phyloP scores from a whole-genome alignment of 2,888 invertebrate species.

The Phortica magna region DNA sequence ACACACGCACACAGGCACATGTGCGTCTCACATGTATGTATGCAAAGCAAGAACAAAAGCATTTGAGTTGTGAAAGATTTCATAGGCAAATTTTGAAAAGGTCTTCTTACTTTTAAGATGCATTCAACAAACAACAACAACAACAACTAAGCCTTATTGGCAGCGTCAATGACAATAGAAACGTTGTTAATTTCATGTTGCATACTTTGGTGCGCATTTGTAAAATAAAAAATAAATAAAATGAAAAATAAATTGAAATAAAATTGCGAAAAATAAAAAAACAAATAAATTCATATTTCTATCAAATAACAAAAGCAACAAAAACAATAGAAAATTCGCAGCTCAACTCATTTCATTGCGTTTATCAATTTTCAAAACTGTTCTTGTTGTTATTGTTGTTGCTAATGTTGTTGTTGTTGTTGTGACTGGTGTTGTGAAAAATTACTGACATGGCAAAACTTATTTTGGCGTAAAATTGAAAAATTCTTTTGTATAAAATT shows the following conservation, averaged over 20 bases:
- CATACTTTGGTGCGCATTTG: not conserved
- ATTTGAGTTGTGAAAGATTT: too few species aligned
- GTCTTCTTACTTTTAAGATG: too few species aligned
- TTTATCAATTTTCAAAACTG: constrained; percentile 9
- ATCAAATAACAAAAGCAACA: too few species aligned
- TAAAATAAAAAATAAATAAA: not conserved
- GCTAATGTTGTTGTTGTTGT: constrained; percentile 26
- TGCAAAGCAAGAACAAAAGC: too few species aligned
- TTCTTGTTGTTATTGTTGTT: constrained; percentile 26
- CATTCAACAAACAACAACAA: too few species aligned
- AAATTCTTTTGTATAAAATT: constrained; percentile 72
- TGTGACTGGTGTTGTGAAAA: constrained; percentile 55
- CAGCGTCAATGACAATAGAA: too few species aligned
- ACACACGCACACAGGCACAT: too few species aligned
- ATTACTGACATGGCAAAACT: constrained; percentile 72
- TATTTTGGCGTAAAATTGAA: constrained; percentile 77
- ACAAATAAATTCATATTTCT: not conserved
- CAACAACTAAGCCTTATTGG: too few species aligned
- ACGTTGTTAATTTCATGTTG: too few species aligned
- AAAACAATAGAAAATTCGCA: not conserved
- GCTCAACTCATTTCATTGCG: constrained; percentile 11
- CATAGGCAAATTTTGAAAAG: too few species aligned
- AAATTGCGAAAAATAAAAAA: not conserved
- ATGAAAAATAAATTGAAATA: not conserved
- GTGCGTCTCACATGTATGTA: too few species aligned